A percentile compares a stretch with the other conserved stretches of the same genome.
phyloP scores from a whole-genome alignment of 2,797 vertebrate genomes.

The Crocodylus rhombifer region DNA sequence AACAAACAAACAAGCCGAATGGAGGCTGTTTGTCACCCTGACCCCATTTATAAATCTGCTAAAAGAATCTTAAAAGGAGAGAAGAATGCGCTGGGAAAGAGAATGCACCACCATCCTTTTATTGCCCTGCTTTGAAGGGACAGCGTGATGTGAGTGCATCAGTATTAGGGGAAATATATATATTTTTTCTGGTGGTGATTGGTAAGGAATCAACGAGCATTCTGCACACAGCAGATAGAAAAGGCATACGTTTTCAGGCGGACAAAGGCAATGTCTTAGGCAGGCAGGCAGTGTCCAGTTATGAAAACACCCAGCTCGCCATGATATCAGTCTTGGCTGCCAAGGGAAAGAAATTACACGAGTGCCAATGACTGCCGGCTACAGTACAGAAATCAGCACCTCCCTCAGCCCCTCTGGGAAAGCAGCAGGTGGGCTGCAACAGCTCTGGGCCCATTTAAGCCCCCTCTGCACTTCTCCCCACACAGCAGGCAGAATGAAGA shows the following conservation, averaged over 20 bases:
- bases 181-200: not conserved
- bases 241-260: not conserved
- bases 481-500: not conserved
- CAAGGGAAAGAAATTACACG: not conserved
- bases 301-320: not conserved
- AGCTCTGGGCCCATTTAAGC: not conserved
- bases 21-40: not conserved
- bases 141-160: not conserved
- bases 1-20: not conserved
- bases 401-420: not conserved
- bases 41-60: not conserved
- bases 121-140: not conserved
- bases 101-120: not conserved
- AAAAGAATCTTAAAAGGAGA: not conserved
- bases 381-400: fast-evolving
- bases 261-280: not conserved
- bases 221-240: not conserved
- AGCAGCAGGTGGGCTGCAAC: not conserved
- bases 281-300: not conserved
- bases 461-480: not conserved
- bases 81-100: not conserved
- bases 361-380: not conserved
- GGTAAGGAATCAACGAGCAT: not conserved
- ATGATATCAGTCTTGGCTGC: not conserved
- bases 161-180: not conserved